These are phyloP conservation scores for Nannoperca australis DNA, from an alignment of 2,797 vertebrate genomes.

Conservation along the genomic window DNA sequence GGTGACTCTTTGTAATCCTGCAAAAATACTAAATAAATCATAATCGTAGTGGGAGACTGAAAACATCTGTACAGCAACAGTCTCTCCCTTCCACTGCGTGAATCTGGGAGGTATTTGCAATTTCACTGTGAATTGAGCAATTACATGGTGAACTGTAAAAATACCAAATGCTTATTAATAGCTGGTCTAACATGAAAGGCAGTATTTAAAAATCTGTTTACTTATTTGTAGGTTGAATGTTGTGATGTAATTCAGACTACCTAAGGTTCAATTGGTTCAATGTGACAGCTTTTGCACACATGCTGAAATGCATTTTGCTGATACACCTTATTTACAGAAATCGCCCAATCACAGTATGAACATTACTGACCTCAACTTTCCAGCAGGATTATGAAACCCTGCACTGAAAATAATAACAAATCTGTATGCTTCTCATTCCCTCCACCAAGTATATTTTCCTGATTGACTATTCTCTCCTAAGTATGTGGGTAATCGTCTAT, in stretches of 20 bases:
- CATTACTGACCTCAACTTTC: conserved; percentile 67
- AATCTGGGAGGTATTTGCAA: conserved; percentile 33
- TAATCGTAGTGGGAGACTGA: conserved; percentile 11
- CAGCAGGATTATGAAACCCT: conserved; percentile 68
- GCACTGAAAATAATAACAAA: conserved; percentile 76
- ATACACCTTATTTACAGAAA: conserved; percentile 65
- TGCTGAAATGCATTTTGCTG: conserved; percentile 60
- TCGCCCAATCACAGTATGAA: conserved; percentile 43
- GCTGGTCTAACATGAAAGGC: neutral
- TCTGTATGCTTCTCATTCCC: conserved; percentile 77
- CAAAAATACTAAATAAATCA: conserved; percentile 43
- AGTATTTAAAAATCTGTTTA: neutral
- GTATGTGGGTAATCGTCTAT: conserved; percentile 86
- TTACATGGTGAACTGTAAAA: conserved; percentile 42
- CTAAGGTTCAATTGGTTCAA: conserved; percentile 15
- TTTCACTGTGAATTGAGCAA: conserved; percentile 42
- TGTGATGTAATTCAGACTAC: conserved; percentile 13
- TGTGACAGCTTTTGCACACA: conserved; percentile 24
- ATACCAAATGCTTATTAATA: conserved; percentile 12
- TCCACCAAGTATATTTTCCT: conserved; percentile 77
- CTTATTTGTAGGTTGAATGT: conserved; percentile 2
- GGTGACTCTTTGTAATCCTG: conserved; percentile 75
- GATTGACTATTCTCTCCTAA: conserved; percentile 85
- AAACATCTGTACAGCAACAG: conserved; percentile 21
- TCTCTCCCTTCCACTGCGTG: neutral